phyloP scores from a whole-genome alignment of 2,797 vertebrate species.

The Cirrhinus mrigala region DNA sequence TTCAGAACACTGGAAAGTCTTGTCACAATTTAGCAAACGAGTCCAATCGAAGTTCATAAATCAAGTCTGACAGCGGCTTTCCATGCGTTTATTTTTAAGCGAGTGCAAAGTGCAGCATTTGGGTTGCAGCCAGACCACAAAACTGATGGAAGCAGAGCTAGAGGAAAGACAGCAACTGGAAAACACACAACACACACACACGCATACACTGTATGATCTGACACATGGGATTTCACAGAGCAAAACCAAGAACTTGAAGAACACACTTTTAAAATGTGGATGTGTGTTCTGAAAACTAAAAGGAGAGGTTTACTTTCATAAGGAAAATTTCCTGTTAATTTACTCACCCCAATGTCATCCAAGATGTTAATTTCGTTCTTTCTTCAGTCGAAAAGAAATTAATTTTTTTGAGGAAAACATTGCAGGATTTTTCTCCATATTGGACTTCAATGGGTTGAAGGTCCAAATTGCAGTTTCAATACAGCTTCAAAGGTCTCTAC shows the following conservation, averaged over 20 bases:
- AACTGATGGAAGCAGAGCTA: neutral
- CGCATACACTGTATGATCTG: neutral
- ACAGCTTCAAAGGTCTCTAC: no score
- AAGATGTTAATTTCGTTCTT: no score
- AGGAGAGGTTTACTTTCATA: no score
- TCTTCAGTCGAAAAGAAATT: no score
- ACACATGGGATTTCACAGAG: neutral
- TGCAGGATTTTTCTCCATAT: no score
- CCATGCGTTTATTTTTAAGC: neutral
- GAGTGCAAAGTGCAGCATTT: conserved; percentile 8
- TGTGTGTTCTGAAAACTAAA: neutral
- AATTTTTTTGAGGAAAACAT: no score
- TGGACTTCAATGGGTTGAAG: no score
- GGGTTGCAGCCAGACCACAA: conserved; percentile 7
- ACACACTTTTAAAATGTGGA: neutral
- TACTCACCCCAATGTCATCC: no score
- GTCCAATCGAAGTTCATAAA: neutral
- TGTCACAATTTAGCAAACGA: neutral
- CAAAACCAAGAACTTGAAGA: neutral
- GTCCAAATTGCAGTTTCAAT: no score
- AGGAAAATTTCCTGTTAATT: no score
- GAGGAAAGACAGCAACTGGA: conserved; percentile 7
- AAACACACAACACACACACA: neutral
- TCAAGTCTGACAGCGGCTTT: neutral
- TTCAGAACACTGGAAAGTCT: no score